phyloP scores from a whole-genome alignment of 2,113 vertebrate species.

The Tenebrosternarchus preto region DNA sequence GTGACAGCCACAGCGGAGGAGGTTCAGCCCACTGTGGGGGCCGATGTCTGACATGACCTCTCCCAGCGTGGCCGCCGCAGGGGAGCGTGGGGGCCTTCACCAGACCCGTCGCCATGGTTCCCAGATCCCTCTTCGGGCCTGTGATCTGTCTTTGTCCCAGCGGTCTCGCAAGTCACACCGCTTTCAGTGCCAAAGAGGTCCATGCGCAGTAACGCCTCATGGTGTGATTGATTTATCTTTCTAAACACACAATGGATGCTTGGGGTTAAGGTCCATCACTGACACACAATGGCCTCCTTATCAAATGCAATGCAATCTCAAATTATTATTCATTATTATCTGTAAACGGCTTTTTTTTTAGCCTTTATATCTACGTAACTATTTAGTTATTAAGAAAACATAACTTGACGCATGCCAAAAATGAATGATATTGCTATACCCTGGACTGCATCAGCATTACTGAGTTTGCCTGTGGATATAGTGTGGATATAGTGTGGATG shows the following conservation, averaged over 20 bases:
- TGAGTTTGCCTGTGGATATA: slow-evolving; percentile 4
- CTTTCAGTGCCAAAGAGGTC: slow-evolving; percentile 32
- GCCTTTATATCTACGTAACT: neutral
- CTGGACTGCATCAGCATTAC: neutral
- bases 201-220: slow-evolving; percentile 24
- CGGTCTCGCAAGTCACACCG: slow-evolving; percentile 35
- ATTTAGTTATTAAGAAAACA: neutral
- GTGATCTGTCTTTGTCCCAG: slow-evolving; percentile 45
- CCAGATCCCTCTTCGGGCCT: slow-evolving; percentile 37
- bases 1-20: slow-evolving; percentile 79
- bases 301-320: slow-evolving; percentile 18
- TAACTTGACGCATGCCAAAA: neutral
- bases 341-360: neutral
- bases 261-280: slow-evolving; percentile 8
- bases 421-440: neutral
- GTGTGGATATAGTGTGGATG: slow-evolving; percentile 23
- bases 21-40: slow-evolving; percentile 78
- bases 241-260: slow-evolving; percentile 15
- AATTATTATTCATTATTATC: neutral
- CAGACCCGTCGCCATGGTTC: slow-evolving; percentile 54
- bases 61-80: slow-evolving; percentile 73
- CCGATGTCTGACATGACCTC: slow-evolving; percentile 86
- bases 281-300: neutral
- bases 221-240: slow-evolving; percentile 39
- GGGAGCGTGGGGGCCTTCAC: slow-evolving; percentile 64